Evolutionary conservation across 2,113 vertebrate species (phyloP).

Genomic region (Rhagologus leucostigma): DNA sequence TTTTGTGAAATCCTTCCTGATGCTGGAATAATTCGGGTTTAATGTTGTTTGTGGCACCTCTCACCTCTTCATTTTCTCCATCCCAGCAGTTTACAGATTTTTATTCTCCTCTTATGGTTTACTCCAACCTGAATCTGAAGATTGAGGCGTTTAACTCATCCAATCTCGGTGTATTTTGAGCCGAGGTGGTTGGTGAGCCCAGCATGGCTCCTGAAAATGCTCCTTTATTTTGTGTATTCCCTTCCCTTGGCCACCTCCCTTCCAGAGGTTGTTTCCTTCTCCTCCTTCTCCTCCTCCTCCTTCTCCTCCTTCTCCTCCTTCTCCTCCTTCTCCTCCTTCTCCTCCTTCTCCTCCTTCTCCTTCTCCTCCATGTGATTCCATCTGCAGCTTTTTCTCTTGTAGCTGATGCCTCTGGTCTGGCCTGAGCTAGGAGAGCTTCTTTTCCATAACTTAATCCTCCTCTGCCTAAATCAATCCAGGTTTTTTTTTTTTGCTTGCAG

Average conservation of each 20-base stretch:
- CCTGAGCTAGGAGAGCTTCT: neutral
- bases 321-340: neutral
- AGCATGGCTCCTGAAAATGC: neutral
- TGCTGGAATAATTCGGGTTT: neutral
- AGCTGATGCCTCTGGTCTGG: neutral
- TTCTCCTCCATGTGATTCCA: neutral
- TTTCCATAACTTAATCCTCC: neutral
- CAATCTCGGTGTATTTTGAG: rapidly evolving
- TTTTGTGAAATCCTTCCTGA: neutral
- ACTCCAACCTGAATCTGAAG: neutral
- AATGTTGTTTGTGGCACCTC: rapidly evolving
- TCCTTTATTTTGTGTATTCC: neutral
- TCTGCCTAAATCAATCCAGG: neutral
- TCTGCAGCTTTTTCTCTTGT: neutral
- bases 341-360: neutral
- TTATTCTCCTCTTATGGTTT: neutral
- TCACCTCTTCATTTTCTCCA: neutral
- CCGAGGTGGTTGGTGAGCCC: neutral
- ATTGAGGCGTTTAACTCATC: neutral
- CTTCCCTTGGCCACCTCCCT: neutral
- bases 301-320: rapidly evolving
- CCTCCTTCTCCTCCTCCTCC: neutral
- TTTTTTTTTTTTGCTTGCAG: neutral
- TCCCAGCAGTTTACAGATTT: neutral
- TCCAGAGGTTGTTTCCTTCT: neutral